phyloP scores from a whole-genome alignment of 1,140 invertebrate species.

The Zaprionus davidi region DNA sequence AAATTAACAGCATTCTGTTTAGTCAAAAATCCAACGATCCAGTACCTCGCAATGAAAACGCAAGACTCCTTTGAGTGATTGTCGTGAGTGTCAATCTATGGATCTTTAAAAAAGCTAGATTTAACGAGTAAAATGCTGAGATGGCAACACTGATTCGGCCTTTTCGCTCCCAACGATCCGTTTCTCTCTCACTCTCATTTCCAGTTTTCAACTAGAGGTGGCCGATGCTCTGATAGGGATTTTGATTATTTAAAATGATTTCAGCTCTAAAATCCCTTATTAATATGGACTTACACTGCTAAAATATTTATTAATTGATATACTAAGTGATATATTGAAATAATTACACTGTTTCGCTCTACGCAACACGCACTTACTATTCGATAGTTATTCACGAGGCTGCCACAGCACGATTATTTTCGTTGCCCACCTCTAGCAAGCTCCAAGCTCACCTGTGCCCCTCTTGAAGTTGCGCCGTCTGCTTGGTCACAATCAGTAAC shows the following conservation, averaged over 20 bases:
- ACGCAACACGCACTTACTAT: background rate
- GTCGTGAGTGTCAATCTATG: too few relatives aligned
- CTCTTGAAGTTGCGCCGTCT: conserved; percentile 44
- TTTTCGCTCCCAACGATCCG: background rate
- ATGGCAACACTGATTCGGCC: too few relatives aligned
- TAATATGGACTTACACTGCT: background rate
- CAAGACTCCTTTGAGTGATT: too few relatives aligned
- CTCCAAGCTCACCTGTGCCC: conserved; percentile 46
- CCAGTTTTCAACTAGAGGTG: conserved; percentile 29
- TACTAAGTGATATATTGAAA: background rate
- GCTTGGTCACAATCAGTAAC: conserved; percentile 59
- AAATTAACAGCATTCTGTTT: too few relatives aligned
- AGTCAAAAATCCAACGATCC: too few relatives aligned
- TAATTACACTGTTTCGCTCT: background rate
- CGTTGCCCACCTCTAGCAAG: conserved; percentile 28
- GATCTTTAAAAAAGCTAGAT: too few relatives aligned
- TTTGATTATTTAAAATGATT: background rate
- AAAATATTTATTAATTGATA: background rate
- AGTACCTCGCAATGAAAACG: too few relatives aligned
- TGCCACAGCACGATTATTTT: background rate
- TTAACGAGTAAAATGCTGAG: too few relatives aligned
- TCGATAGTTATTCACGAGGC: conserved; percentile 18
- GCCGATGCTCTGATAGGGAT: background rate
- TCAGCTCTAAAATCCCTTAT: background rate
- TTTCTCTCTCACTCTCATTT: conserved; percentile 18